phyloP scores from a whole-genome alignment of 2,888 invertebrate genomes.

The Synergus laeviventris region DNA sequence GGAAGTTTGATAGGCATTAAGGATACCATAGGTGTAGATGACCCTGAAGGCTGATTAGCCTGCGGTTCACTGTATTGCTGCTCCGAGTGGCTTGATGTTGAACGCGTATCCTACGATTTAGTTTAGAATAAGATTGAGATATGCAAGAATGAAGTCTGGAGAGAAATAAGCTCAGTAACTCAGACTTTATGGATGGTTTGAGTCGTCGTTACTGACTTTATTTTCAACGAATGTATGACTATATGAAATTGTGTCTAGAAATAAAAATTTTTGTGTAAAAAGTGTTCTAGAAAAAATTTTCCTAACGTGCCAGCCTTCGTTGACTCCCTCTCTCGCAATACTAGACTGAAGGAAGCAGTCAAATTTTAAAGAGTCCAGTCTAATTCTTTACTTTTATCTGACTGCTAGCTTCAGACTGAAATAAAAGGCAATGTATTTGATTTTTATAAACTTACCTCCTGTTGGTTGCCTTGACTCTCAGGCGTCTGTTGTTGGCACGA shows the following conservation, averaged over 20 bases:
- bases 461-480: slow-evolving; percentile 66
- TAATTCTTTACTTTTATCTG: background rate
- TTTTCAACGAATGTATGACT: background rate
- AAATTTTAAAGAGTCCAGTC: background rate
- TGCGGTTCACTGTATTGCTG: slow-evolving; percentile 67
- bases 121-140: slow-evolving; percentile 12
- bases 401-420: background rate
- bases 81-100: slow-evolving; percentile 72
- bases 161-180: background rate
- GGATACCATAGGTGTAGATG: slow-evolving; percentile 65
- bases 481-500: slow-evolving; percentile 65
- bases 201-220: slow-evolving; percentile 11
- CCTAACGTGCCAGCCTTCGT: slow-evolving; percentile 29
- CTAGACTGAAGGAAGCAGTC: background rate
- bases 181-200: background rate
- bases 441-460: slow-evolving; percentile 67
- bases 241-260: background rate
- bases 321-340: slow-evolving; percentile 26
- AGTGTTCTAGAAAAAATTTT: background rate
- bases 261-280: background rate
- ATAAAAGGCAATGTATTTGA: background rate
- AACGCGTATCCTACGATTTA: slow-evolving; percentile 69
- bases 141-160: background rate
- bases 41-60: slow-evolving; percentile 57
- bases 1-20: slow-evolving; percentile 71